Evolutionary conservation across 2,113 vertebrate species (phyloP), one percentile per base, ranked within the genome.

Genomic region (Mionectes macconnelli): DNA sequence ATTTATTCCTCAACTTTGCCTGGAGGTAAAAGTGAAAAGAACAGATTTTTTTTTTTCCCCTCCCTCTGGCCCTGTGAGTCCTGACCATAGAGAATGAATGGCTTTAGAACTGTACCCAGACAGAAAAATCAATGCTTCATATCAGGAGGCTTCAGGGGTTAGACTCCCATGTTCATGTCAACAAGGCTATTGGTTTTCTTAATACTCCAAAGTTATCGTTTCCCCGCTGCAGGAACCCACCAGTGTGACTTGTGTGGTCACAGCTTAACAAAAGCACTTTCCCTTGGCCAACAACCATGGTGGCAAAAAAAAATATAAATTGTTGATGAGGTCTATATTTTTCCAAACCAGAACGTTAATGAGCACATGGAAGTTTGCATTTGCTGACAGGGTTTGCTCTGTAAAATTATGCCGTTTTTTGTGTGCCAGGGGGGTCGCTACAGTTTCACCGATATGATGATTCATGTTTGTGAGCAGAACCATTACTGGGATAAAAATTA

Each of bases 61-160:
- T 2, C 27, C 76, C 93, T 97, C 97, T 96, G 97, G 98, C 96
- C 98, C 98, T 98, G 92, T 96, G 98, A 98, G 98, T 98, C 96
- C 98, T 98, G 98, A 98, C 99, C 99, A 98, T 98, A 98, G 98
- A 99, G 99, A 99, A 99, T 99, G 99, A 99, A 99, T 99, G 99
- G 98, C 98, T 99, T 99, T 98, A 98, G 99, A 98, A 97, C 98
- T 96, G 98, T 97, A 96, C 98, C 98, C 97, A 97, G 99, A 99
- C 99, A 99, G 99, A 98, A 99, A 99, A 99, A 99, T 99, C 99
- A 99, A 99, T 99, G 99, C 98, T 98, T 99, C 99, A 99, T 99
- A 99, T 99, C 98, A 99, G 98, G 98, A 99, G 99, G 99, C 99
- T 99, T 99, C 98, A 98, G 99, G 99, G 99, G 99, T 99, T 99